Evolutionary conservation across 2,797 vertebrate genomes (phyloP).

Genomic region (Furcifer pardalis): DNA sequence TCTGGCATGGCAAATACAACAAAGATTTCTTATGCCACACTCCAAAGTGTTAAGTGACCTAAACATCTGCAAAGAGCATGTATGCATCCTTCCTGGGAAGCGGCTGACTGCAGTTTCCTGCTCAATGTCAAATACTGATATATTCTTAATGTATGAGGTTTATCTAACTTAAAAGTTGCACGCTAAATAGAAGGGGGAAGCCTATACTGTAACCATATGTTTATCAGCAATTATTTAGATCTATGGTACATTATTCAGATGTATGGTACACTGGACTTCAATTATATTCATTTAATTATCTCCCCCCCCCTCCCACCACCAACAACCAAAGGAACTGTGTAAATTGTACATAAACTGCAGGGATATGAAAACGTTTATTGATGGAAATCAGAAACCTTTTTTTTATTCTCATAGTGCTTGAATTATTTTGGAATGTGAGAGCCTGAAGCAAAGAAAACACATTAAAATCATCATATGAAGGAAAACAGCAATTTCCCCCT

Average conservation of each 20-base stretch:
- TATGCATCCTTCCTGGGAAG: not conserved
- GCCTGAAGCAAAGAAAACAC: constrained; percentile 73
- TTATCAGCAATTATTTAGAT: constrained; percentile 60
- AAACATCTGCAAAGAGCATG: not conserved
- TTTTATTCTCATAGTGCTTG: constrained; percentile 52
- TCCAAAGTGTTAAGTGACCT: not conserved
- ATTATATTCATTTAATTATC: constrained; percentile 62
- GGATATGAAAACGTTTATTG: constrained; percentile 68
- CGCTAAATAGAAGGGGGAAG: constrained; percentile 1
- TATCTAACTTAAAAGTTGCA: constrained; percentile 39
- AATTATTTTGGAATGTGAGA: constrained; percentile 68
- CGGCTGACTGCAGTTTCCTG: not conserved
- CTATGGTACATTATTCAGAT: constrained; percentile 7
- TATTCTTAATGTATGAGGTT: not conserved
- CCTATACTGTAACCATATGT: constrained; percentile 42
- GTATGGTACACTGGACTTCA: constrained; percentile 35
- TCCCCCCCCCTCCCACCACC: not conserved
- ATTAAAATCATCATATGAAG: constrained; percentile 74
- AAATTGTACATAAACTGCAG: constrained; percentile 58
- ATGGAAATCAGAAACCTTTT: constrained; percentile 71
- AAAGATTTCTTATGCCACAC: not conserved
- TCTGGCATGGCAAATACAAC: not conserved
- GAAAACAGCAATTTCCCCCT: constrained; percentile 72
- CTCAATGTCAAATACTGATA: not conserved
- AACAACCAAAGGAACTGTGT: not conserved